Evolutionary conservation across 2,113 vertebrate genomes (phyloP), one percentile per base, ranked within the genome.

Genomic region (Solenodon paradoxus): DNA sequence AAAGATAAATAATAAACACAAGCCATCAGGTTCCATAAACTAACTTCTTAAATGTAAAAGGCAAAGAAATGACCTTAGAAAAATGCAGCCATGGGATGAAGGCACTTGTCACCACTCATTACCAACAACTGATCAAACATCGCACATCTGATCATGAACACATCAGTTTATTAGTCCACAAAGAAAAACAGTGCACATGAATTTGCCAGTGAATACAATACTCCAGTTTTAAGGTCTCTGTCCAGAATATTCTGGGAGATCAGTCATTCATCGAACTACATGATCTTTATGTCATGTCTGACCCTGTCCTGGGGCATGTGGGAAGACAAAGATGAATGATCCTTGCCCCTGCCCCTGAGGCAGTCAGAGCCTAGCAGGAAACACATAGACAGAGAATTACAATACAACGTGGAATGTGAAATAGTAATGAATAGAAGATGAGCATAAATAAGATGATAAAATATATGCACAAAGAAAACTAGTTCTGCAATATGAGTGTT

Each of bases 1-100:
- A 74, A 66, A 86, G 11, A 53, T 26, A 96, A 93, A 86, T 88
- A 92, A 96, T 92, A 93, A 93, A 77, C 75, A 93, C 19, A 68
- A 95, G 81, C 28, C 83, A 90, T 88, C 30, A 49, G 66, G 83
- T 78, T 74, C 69, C 49, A 55, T 47, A 95, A 94, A 59, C 80
- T 87, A 93, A 53, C 28, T 53, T 61, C 87, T 92, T 78, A 57
- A 84, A 77, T 77, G 64, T 85, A 93, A 96, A 96, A 92, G 77
- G 68, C 55, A 90, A 64, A 95, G 55, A 92, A 78, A 88, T 2
- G n/a, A 86, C 86, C 89, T 85, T 88, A 95, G 63, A 86, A 93
- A 30, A 91, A 85, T 81, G 83, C 47, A n/a, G 26, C 64, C 45
- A 19, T 38, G 32, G 32, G 69, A 17, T 32, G 17, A 75, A 0